Base-by-base conservation (phyloP, 2,888 invertebrate species). In the Chymomyza caudatula region DNA sequence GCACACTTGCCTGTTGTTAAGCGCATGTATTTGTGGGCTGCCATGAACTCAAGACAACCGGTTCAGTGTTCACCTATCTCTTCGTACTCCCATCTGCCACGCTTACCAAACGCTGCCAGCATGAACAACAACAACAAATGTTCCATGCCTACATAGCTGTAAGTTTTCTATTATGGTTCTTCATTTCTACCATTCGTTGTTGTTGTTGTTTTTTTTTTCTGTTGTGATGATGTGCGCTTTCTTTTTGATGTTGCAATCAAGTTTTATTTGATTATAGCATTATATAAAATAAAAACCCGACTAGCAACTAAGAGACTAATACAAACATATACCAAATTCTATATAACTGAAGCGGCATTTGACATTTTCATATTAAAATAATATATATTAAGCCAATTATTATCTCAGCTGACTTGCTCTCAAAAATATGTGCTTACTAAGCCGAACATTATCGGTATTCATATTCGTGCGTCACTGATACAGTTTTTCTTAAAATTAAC, bases 21-120 rank as follows among this genome's bases (percentile, higher is more conserved):
- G n/a, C n/a, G 25, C 65, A 49, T 44, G 49, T 25, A 29, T 56
- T 63, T 64, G 71, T 65, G 70, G 71, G 71, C 17, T 71, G 71
- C 58, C 49, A 70, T 75, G 73, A 75, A 75, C 75, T 71, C 65
- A 71, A 71, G 75, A 69, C 74, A 79, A 86, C 76, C 78, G 81
- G 84, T 84, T 83, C 59, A 25, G 17, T 20, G 4, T 51, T 8
- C 29, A 11, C 11, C 29, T 66, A 25, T 19, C 20, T 19, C 52
- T 23, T 43, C 15, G 20, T 37, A 52, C 47, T 52, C 56, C 42
- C 56, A 54, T 58, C 20, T 20, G 47, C 5, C 19, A 15, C 47
- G 6, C 15, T 17, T 47, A 19, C 19, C n/a, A 47, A 47, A 47
- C 17, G 29, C 29, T 17, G 47, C 15, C 15, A 47, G 47, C 47